Percentiles rank a stretch among this genome's conserved stretches.
These are phyloP conservation scores for Seriola aureovittata DNA, from an alignment of 2,113 vertebrate genomes.

Conservation along the genomic window DNA sequence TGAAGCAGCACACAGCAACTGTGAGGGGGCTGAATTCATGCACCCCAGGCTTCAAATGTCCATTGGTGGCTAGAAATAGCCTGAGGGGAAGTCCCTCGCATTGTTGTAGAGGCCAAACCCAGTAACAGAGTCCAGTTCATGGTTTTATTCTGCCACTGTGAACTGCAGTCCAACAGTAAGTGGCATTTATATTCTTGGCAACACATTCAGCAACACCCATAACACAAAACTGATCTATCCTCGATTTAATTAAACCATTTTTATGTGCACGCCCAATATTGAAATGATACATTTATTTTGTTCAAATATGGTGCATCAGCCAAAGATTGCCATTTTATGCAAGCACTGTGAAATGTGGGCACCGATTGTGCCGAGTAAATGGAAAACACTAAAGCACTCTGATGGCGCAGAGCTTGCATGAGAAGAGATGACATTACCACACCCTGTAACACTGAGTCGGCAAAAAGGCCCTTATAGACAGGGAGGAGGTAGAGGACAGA, in stretches of 20 bases:
- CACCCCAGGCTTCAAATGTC: conserved; percentile 58
- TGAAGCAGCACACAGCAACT: conserved; percentile 35
- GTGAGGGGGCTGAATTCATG: conserved; percentile 54
- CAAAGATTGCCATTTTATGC: conserved; percentile 11
- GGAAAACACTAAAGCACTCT: conserved; percentile 58
- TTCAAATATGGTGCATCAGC: not conserved
- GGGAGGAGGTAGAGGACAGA: conserved; percentile 47
- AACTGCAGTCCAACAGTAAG: not conserved
- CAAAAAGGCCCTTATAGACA: conserved; percentile 39
- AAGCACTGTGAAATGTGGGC: conserved; percentile 17
- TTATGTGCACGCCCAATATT: not conserved
- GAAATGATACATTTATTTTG: not conserved
- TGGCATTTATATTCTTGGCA: conserved; percentile 18
- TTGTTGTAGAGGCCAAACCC: conserved; percentile 62
- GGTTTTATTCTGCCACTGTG: conserved; percentile 31
- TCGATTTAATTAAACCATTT: not conserved
- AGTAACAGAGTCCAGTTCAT: conserved; percentile 30
- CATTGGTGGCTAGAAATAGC: conserved; percentile 78
- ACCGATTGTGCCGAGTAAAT: conserved; percentile 48
- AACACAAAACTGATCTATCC: not conserved
- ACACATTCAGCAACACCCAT: not conserved
- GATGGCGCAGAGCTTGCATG: conserved; percentile 56
- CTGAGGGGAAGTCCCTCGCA: conserved; percentile 78
- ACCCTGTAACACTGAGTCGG: conserved; percentile 70
- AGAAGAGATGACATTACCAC: conserved; percentile 66